Base-by-base conservation (phyloP, 2,888 invertebrate species). In the Autographa gamma region DNA sequence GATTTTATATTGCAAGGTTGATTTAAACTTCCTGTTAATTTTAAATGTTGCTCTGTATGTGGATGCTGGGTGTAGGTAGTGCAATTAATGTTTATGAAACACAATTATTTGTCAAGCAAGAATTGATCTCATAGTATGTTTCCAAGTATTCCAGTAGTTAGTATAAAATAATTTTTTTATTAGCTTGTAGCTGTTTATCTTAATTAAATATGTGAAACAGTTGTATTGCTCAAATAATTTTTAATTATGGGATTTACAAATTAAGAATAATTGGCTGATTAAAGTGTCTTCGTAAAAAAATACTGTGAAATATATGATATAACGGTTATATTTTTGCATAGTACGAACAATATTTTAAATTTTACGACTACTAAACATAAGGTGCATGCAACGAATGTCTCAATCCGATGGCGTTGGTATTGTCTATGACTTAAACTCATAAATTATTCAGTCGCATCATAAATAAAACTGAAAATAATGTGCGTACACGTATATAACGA, bases 391-490 rank as follows among this genome's bases (percentile, higher is more conserved):
- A n/a, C n/a, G 48, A 7, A 48, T 48, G 48, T 48, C 48, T n/a
- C 6, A 7, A n/a, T 43, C 16, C 43, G 16, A 4, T 16, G 14
- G 43, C 14, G 14, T 9, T 4, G 14, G 4, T 54, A 54, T 19
- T 54, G 18, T 54, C 19, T 19, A 58, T 5, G 41, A 18, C 43
- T 58, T 11, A 48, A 67, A n/a, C 25, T 31, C 0, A 58, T 32
- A 48, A 41, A 66, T 60, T 69, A 70, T 52, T 54, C n/a, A 64
- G 63, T 58, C 43, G 61, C 38, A 48, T 58, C 38, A 48, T 18
- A 73, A 73, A 66, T 54, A 54, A n/a, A 60, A 68, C 19, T 31
- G 41, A 59, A 38, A 68, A 66, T 32, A 25, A 58, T 32, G 31
- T 58, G 63, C 25, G 32, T 54, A 43, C 63, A 66, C 48, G 68